Conservation (phyloP, 1,140 invertebrate genomes). For the Habropoda laboriosa region DNA sequence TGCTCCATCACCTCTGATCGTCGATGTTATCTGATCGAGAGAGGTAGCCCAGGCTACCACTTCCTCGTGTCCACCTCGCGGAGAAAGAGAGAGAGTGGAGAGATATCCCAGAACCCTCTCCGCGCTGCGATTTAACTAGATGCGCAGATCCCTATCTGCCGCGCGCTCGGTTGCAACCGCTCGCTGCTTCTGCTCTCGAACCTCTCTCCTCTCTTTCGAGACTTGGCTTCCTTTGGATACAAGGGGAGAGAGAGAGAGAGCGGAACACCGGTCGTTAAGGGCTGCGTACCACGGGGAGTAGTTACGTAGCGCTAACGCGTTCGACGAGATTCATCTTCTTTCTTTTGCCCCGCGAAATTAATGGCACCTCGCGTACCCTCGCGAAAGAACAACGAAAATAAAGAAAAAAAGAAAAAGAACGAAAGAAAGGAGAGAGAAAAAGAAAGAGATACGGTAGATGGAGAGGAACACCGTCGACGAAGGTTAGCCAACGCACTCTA, state of each 20-base stretch:
- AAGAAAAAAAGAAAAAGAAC: neutral
- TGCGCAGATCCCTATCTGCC: conserved; percentile 59
- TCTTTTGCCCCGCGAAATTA: conserved; percentile 46
- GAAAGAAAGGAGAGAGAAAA: neutral
- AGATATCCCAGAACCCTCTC: neutral
- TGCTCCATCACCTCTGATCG: conserved; percentile 58
- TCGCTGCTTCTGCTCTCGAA: neutral
- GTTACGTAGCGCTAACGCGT: conserved; percentile 31
- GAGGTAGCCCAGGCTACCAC: conserved; percentile 18
- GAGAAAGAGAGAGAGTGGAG: neutral
- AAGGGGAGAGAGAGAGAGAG: too few species aligned
- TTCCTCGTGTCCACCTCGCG: conserved; percentile 39
- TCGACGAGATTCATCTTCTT: conserved; percentile 1
- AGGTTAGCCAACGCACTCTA: conserved; percentile 19
- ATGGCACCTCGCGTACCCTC: conserved; percentile 27
- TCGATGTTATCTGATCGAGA: conserved; percentile 53
- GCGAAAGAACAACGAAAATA: neutral
- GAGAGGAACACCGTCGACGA: neutral
- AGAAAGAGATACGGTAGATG: neutral
- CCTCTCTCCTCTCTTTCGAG: conserved; percentile 8
- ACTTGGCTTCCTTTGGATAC: too few species aligned
- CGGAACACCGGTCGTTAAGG: conserved; percentile 7
- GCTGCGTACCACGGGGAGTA: conserved; percentile 5
- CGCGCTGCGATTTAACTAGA: conserved; percentile 59
- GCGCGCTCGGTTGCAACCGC: conserved; percentile 37